These are phyloP conservation scores for Metacarcinus magister DNA, from an alignment of 2,888 invertebrate species.

Conservation along the genomic window DNA sequence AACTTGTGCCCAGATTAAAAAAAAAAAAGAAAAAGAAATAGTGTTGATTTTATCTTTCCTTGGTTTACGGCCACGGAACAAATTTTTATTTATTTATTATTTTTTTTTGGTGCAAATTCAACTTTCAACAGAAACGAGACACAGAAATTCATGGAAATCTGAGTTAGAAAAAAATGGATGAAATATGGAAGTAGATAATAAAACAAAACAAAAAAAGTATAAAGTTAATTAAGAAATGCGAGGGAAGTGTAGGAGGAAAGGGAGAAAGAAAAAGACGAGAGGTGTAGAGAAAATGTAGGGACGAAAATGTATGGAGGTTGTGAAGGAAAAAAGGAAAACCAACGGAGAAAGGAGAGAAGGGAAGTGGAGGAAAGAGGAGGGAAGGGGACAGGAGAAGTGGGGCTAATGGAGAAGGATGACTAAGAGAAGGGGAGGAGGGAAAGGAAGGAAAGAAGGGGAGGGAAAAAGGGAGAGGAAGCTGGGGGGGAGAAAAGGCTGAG, in stretches of 20 bases:
- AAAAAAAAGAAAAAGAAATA: too few relatives aligned
- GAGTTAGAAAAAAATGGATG: neutral
- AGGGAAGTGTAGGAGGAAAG: neutral
- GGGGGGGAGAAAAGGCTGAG: neutral
- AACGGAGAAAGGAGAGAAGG: neutral
- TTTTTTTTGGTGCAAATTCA: neutral
- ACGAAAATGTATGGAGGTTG: neutral
- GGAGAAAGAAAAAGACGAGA: neutral
- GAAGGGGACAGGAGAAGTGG: neutral
- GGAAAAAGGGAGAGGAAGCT: neutral
- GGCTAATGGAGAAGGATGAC: too few relatives aligned
- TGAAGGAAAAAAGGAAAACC: neutral
- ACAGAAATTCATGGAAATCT: neutral
- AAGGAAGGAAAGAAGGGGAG: neutral
- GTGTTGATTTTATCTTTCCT: neutral
- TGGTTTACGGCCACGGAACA: neutral
- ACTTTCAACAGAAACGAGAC: neutral
- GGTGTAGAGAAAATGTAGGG: neutral
- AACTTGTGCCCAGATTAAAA: neutral
- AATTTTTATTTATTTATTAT: neutral
- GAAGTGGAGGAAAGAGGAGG: neutral
- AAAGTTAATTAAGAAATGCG: neutral
- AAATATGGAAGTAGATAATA: too few relatives aligned
- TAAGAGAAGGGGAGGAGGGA: neutral
- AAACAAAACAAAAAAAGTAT: neutral